phyloP scores from a whole-genome alignment of 2,113 vertebrate genomes.

The Brachyistius frenatus region DNA sequence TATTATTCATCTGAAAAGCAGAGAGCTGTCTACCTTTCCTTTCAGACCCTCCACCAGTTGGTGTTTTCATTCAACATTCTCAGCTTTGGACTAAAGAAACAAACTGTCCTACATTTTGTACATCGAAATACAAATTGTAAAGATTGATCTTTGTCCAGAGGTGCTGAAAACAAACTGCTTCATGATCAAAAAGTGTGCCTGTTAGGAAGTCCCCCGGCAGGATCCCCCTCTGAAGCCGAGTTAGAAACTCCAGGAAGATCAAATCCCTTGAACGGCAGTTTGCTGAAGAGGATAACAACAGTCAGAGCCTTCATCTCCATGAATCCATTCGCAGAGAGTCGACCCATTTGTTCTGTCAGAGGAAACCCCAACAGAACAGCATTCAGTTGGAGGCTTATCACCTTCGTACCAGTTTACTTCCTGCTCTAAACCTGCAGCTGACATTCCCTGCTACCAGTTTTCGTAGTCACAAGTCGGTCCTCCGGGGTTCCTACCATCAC shows the following conservation, averaged over 20 bases:
- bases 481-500: neutral
- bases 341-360: neutral
- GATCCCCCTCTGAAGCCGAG: neutral
- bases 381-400: neutral
- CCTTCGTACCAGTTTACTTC: neutral
- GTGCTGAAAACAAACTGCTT: neutral
- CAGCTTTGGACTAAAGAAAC: neutral
- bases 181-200: conserved; percentile 19
- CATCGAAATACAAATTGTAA: conserved; percentile 8
- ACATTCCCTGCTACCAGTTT: neutral
- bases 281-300: conserved; percentile 5
- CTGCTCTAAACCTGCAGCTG: neutral
- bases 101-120: neutral
- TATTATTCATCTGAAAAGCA: conserved; percentile 31
- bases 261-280: conserved; percentile 27
- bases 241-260: neutral
- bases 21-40: neutral
- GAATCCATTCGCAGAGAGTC: neutral
- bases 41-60: neutral
- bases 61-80: neutral
- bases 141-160: conserved; percentile 15
- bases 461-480: neutral
- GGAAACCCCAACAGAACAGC: conserved; percentile 3
- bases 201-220: neutral
- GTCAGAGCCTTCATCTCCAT: neutral